phyloP scores from a whole-genome alignment of 1,140 invertebrate species.

The Drosophila funebris region DNA sequence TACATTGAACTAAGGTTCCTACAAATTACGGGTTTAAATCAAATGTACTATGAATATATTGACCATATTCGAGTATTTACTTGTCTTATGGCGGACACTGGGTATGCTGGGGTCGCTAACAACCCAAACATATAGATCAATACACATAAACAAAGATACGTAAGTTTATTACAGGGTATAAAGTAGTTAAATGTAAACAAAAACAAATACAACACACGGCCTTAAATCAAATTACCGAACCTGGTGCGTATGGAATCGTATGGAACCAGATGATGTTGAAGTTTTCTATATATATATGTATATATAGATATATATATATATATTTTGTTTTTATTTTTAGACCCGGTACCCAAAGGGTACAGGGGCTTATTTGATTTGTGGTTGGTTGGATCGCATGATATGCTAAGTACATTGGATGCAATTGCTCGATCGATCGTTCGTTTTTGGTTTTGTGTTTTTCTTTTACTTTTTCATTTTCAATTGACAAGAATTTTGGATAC shows the following conservation, averaged over 20 bases:
- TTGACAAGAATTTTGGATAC: constrained; percentile 30
- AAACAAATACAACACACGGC: constrained; percentile 54
- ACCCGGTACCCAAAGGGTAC: no score
- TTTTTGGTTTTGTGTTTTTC: constrained; percentile 5
- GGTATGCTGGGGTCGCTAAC: constrained; percentile 4
- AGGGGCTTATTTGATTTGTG: constrained; percentile 42
- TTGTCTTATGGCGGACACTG: constrained; percentile 14
- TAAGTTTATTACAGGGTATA: constrained; percentile 37
- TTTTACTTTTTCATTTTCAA: constrained; percentile 9
- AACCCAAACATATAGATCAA: constrained; percentile 19
- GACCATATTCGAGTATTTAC: background rate
- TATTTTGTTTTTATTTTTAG: no score
- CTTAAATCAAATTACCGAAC: constrained; percentile 74
- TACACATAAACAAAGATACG: constrained; percentile 39
- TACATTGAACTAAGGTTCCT: constrained; percentile 60
- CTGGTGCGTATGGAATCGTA: constrained; percentile 68
- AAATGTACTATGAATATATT: constrained; percentile 14
- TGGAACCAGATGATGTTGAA: constrained; percentile 78
- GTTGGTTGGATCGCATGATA: constrained; percentile 69
- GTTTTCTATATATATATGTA: constrained; percentile 32
- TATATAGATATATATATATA: constrained; percentile 40
- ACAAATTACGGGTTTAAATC: constrained; percentile 51
- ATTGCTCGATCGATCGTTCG: constrained; percentile 56
- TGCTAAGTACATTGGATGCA: constrained; percentile 54
- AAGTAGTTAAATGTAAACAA: constrained; percentile 18